Base-by-base conservation (phyloP, 1,140 invertebrate genomes). In the Orius laevigatus region DNA sequence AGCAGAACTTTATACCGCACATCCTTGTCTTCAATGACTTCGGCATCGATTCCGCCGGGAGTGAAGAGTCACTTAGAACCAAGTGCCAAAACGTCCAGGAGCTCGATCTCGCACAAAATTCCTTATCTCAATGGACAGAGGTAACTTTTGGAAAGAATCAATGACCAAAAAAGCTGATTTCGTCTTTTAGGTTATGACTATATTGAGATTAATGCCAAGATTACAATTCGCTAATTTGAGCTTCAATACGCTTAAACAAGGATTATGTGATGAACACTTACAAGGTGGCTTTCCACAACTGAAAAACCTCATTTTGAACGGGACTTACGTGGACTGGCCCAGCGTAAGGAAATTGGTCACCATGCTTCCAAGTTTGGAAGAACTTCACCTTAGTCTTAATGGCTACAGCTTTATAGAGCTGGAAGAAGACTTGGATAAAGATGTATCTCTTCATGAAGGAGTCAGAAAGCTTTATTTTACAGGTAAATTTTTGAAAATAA, bases 141-240 rank as follows among this genome's bases (percentile, higher is more conserved):
- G 80, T 83, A 68, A 66, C 58, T 32, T 46, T 2, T 41, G 15
- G 6, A 10, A 9, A 15, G 6, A 10, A n/a, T 9, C 15, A n/a
- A 8, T 41, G 15, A 15, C 6, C 6, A 8, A 15, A 15, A n/a
- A 15, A n/a, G 8, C 6, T 9, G 10, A 8, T 41, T 11, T 12
- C 15, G 31, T 10, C 10, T 68, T 63, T 40, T 62, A 84, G 79
- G 78, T 93, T 5, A 81, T 90, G 58, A 79, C 76, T 43, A 88
- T 92, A 53, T 61, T 92, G 42, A 73, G 81, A 58, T 76, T 84
- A 58, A 88, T 90, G 73, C 87, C 87, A 3, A 75, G 78, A 54
- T 74, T 93, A 35, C 79, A 84, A 58, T 92, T 92, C 64, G 74
- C 91, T 5, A 94, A 94, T 63, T 66, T 94, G 50, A 91, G 86